Base-by-base conservation (phyloP, 53 echinoderm and acorn worm species). In the Astropecten irregularis region DNA sequence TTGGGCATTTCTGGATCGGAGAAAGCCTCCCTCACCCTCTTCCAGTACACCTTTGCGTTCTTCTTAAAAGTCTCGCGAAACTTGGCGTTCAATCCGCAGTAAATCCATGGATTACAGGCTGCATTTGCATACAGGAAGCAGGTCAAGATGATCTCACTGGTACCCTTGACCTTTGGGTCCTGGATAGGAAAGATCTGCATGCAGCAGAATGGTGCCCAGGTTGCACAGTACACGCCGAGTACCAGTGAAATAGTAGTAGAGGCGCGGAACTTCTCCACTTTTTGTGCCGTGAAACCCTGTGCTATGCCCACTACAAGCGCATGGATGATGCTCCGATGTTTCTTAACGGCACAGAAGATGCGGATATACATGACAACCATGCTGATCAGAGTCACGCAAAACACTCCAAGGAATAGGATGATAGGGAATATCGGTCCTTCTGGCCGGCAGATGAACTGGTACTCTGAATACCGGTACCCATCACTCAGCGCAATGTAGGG, bases 91-190 rank as follows among this genome's bases (percentile, higher is more conserved):
- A 83, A 15, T 9, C 52, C 68, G 39, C 83, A 83, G 20, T 83
- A 83, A 35, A 83, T 68, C 68, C 83, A 83, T 50, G 68, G 83
- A 47, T 83, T 83, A 18, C 68, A 68, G 48, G 83, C 83, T 2
- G 68, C 49, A 37, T 83, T 83, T 49, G 39, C 66, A 38, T 66
- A 83, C 68, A 83, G 27, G 67, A 66, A 18, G 30, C 64, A 83
- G 36, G 83, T 49, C 0, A 54, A 19, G 1, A 83, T 7, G 19
- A 53, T 68, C 66, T 37, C n/a, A 23, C 7, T 33, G 35, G 50
- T 18, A 37, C 2, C 22, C 22, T 15, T 20, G 18, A 66, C 9
- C 40, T 15, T 38, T n/a, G 25, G 11, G 42, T 11, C 11, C 42
- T 42, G 53, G 36, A 68, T 20, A n/a, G 82, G 9, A 32, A 65